Percentiles rank a stretch among this genome's conserved stretches.
These are phyloP conservation scores for Buathra laborator DNA, from an alignment of 2,888 invertebrate species.

Conservation along the genomic window DNA sequence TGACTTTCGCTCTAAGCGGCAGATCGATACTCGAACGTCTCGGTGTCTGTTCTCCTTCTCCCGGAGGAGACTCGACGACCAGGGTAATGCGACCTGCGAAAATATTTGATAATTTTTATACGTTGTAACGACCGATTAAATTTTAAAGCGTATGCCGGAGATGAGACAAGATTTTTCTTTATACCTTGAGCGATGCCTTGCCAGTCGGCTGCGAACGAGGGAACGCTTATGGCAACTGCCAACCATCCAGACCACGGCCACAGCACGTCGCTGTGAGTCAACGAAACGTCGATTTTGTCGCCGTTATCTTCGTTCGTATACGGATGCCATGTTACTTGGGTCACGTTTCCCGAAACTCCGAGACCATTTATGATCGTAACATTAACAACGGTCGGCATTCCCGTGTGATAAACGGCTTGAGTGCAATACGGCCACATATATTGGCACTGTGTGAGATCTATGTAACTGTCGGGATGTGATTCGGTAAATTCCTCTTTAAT, in stretches of 20 bases:
- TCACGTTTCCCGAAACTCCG: conserved; percentile 94
- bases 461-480: conserved; percentile 89
- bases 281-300: conserved; percentile 89
- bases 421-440: conserved; percentile 99
- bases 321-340: conserved; percentile 92
- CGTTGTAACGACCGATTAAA: neutral
- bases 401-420: conserved; percentile 95
- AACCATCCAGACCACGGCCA: conserved; percentile 99
- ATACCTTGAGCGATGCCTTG: conserved; percentile 91
- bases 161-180: conserved; percentile 9
- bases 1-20: conserved; percentile 92
- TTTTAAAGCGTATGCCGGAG: neutral
- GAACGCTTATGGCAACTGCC: conserved; percentile 91
- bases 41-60: conserved; percentile 87
- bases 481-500: neutral
- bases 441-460: conserved; percentile 97
- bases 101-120: neutral
- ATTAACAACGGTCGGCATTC: conserved; percentile 95
- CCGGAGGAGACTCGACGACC: conserved; percentile 92
- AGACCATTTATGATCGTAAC: conserved; percentile 97
- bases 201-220: conserved; percentile 88
- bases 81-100: conserved; percentile 90
- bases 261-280: conserved; percentile 92
- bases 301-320: conserved; percentile 91
- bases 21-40: conserved; percentile 88